A percentile compares a stretch with the other conserved stretches of the same genome.
Evolutionary conservation across 2,888 invertebrate genomes (phyloP).

Genomic region (Cephus pulcher): DNA sequence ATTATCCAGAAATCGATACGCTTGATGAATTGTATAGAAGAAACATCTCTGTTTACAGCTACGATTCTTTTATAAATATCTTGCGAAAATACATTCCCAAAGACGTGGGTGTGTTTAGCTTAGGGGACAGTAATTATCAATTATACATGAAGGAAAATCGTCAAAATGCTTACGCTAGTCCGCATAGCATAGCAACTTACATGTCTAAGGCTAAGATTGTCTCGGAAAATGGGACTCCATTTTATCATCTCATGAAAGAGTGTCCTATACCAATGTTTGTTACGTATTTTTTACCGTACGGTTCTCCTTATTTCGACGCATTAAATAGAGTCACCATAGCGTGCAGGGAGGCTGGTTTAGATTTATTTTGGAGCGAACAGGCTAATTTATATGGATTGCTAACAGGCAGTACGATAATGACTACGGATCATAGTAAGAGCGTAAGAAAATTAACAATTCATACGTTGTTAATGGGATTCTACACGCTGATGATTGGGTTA

Average conservation of each 20-base stretch:
- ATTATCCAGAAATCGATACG: conserved; percentile 18
- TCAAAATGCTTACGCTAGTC: conserved; percentile 7
- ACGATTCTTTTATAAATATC: too few relatives aligned
- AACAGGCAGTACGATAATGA: not conserved
- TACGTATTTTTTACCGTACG: conserved; percentile 13
- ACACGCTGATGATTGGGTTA: conserved; percentile 9
- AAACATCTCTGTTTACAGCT: not conserved
- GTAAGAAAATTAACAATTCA: conserved; percentile 13
- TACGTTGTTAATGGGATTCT: conserved; percentile 8
- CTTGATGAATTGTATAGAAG: not conserved
- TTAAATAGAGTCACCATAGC: not conserved
- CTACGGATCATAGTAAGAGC: not conserved
- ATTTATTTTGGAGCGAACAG: conserved; percentile 5
- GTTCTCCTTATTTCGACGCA: conserved; percentile 16
- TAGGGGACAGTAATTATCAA: not conserved
- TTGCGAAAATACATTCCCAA: not conserved
- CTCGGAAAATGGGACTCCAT: conserved; percentile 10
- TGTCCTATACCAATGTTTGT: not conserved
- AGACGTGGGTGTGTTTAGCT: not conserved
- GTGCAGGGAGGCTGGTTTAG: conserved; percentile 13
- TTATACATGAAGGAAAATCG: conserved; percentile 1
- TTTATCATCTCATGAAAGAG: conserved; percentile 16
- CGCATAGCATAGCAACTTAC: not conserved
- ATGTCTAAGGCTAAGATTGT: not conserved
- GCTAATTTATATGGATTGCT: conserved; percentile 2